Percentiles rank a stretch among this genome's conserved stretches.
phyloP scores from a whole-genome alignment of 2,113 vertebrate genomes.

The cat (Felis catus) region DNA sequence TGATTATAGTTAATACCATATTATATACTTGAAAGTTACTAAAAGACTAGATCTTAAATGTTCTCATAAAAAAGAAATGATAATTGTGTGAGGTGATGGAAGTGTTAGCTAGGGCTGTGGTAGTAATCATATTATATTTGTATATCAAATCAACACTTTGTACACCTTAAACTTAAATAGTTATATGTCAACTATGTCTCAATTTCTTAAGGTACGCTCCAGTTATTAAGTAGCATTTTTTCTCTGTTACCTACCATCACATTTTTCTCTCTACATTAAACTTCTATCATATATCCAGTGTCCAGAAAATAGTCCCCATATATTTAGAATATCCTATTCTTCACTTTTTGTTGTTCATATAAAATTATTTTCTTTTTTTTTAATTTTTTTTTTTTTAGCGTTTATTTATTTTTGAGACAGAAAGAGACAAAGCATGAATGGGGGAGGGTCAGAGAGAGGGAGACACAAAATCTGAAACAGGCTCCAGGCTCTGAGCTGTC shows the following conservation, averaged over 20 bases:
- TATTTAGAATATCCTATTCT: conserved; percentile 42
- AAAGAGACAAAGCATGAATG: no score
- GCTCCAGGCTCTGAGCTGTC: no score
- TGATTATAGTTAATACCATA: not conserved
- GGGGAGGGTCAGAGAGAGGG: no score
- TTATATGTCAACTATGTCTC: not conserved
- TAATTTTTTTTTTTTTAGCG: no score
- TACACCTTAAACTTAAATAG: not conserved
- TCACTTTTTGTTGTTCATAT: not conserved
- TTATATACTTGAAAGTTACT: conserved; percentile 1
- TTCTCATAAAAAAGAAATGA: not conserved
- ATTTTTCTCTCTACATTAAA: not conserved
- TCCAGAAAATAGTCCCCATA: not conserved
- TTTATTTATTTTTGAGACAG: no score
- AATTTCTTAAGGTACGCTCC: not conserved
- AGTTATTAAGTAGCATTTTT: not conserved
- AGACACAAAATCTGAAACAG: no score
- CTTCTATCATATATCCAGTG: not conserved
- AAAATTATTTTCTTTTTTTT: not conserved
- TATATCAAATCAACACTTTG: not conserved
- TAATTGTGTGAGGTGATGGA: not conserved
- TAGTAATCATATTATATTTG: not conserved
- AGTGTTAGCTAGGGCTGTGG: not conserved
- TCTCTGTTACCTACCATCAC: not conserved
- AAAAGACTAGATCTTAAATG: not conserved